Conservation (phyloP, 2,888 invertebrate genomes). For the Mimumesa dahlbomi region DNA sequence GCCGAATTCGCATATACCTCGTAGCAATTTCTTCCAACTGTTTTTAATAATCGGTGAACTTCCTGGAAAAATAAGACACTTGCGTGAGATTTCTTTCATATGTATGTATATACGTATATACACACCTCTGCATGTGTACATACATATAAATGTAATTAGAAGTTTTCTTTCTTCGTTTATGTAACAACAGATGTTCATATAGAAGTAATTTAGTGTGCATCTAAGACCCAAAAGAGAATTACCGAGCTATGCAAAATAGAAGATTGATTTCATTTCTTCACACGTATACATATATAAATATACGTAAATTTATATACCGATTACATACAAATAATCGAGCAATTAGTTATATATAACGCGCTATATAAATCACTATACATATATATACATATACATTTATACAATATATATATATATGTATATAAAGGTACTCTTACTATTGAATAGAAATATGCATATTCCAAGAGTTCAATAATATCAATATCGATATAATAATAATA, state of each 20-base stretch:
- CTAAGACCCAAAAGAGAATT: conserved; percentile 77
- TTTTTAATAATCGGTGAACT: conserved; percentile 61
- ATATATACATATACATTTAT: conserved; percentile 67
- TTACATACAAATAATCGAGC: conserved; percentile 74
- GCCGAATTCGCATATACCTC: conserved; percentile 7
- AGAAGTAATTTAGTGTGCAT: conserved; percentile 75
- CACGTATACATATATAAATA: conserved; percentile 73
- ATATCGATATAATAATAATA: conserved; percentile 75
- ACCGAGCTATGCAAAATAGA: conserved; percentile 79
- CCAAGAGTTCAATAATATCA: conserved; percentile 77
- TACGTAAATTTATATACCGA: conserved; percentile 69
- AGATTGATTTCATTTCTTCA: conserved; percentile 75
- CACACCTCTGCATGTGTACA: conserved; percentile 68
- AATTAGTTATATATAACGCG: conserved; percentile 74
- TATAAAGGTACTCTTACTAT: conserved; percentile 76
- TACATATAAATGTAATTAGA: conserved; percentile 71
- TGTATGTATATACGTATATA: conserved; percentile 69
- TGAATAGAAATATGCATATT: conserved; percentile 78
- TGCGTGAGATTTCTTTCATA: conserved; percentile 74
- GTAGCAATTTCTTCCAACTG: conserved; percentile 66
- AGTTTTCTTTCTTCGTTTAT: conserved; percentile 60
- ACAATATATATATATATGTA: conserved; percentile 62
- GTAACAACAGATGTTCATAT: conserved; percentile 69
- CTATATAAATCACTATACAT: conserved; percentile 69
- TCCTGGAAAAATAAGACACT: conserved; percentile 75